These are phyloP conservation scores for Crematogaster levior DNA, from an alignment of 2,888 invertebrate species.

Conservation along the genomic window DNA sequence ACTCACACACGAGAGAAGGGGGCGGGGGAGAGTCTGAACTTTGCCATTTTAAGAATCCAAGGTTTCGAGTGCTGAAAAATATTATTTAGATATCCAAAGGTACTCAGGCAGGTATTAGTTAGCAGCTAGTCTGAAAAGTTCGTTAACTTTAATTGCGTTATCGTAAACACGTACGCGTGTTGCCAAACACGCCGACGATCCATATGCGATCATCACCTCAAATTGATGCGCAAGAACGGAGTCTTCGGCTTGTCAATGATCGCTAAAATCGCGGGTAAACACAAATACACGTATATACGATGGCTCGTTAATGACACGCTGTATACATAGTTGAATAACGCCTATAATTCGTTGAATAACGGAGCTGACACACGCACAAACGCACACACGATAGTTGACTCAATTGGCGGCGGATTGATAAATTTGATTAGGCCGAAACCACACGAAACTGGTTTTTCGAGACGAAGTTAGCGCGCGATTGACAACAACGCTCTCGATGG, in stretches of 20 bases:
- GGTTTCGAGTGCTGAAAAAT: background rate
- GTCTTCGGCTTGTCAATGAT: conserved; percentile 34
- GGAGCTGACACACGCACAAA: conserved; percentile 12
- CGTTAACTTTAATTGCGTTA: conserved; percentile 25
- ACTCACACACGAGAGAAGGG: background rate
- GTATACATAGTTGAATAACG: conserved; percentile 62
- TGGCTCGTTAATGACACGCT: conserved; percentile 60
- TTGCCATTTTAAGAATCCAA: background rate
- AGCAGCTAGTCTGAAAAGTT: conserved; percentile 1
- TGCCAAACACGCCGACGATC: background rate
- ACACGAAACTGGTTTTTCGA: conserved; percentile 39
- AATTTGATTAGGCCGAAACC: conserved; percentile 57
- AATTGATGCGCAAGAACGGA: conserved; percentile 24
- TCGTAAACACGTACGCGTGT: background rate
- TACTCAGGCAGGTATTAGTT: background rate
- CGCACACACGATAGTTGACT: conserved; percentile 59
- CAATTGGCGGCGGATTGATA: conserved; percentile 61
- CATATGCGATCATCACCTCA: background rate
- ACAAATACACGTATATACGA: conserved; percentile 54
- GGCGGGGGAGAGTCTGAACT: too few relatives aligned
- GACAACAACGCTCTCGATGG: background rate
- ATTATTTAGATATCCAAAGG: background rate
- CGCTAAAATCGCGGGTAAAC: conserved; percentile 40
- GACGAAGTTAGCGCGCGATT: conserved; percentile 10
- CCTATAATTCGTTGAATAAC: conserved; percentile 26